Evolutionary conservation across 92 coral and sea anemone species (phyloP).

Genomic region (Parazoanthus atlanticus): DNA sequence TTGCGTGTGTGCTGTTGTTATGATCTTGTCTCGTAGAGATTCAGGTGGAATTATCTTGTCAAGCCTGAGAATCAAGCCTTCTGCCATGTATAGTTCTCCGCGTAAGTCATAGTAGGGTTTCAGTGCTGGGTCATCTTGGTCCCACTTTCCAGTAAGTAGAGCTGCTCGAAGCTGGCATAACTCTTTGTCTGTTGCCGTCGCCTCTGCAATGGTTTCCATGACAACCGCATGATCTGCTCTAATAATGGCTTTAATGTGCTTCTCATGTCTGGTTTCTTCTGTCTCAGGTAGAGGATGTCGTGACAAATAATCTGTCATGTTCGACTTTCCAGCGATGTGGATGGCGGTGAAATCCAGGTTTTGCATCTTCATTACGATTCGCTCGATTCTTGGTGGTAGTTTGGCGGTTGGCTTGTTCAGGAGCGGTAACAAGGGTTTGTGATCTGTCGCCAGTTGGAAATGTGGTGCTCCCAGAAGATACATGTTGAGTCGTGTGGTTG

Average conservation of each 20-base stretch:
- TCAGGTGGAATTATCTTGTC: conserved; percentile 65
- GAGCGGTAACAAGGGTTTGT: conserved; percentile 66
- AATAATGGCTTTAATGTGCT: conserved; percentile 53
- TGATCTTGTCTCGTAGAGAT: conserved; percentile 55
- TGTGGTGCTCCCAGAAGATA: conserved; percentile 64
- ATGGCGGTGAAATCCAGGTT: conserved; percentile 61
- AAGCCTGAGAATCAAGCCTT: conserved; percentile 54
- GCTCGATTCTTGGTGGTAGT: conserved; percentile 68
- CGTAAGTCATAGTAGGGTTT: conserved; percentile 59
- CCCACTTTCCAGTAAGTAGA: conserved; percentile 52
- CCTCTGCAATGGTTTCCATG: conserved; percentile 53
- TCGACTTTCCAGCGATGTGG: conserved; percentile 63
- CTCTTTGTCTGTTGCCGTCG: conserved; percentile 43
- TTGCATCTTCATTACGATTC: conserved; percentile 72
- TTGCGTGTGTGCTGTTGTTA: conserved; percentile 56
- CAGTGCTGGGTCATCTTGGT: conserved; percentile 42
- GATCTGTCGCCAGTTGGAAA: conserved; percentile 72
- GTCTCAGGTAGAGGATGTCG: conserved; percentile 53
- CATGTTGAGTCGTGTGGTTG: conserved; percentile 63
- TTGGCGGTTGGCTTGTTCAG: conserved; percentile 74
- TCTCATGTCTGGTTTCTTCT: conserved; percentile 39
- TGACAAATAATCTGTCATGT: conserved; percentile 57
- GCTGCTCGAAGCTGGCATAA: conserved; percentile 47
- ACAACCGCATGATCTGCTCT: conserved; percentile 62
- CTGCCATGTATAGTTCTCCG: conserved; percentile 57